Conservation (phyloP, 2,888 invertebrate genomes). For the Sepiola atlantica region DNA sequence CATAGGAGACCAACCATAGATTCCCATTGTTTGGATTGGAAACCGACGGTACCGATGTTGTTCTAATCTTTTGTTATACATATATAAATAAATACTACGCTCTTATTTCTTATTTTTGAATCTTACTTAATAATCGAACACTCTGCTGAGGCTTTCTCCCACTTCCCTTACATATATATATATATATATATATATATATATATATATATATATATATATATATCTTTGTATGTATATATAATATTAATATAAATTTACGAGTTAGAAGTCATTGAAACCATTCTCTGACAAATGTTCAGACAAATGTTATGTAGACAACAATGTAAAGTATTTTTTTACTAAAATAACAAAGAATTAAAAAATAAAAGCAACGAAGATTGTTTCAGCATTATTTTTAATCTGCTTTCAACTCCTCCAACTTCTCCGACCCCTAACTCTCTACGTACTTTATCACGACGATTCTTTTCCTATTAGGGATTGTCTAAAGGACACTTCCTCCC, state of each 20-base stretch:
- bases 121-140: too few species aligned
- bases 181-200: constrained; percentile 32
- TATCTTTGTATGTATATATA: neutral
- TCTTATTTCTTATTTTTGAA: too few species aligned
- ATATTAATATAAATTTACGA: too few species aligned
- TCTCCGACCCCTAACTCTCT: too few species aligned
- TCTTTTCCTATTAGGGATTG: constrained; percentile 21
- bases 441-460: neutral
- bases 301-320: neutral
- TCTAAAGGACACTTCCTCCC: neutral
- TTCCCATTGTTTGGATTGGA: too few species aligned
- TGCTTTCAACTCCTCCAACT: neutral
- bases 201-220: constrained; percentile 32
- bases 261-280: neutral
- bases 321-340: too few species aligned
- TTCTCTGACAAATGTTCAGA: neutral
- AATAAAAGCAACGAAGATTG: too few species aligned
- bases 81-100: too few species aligned
- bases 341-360: neutral
- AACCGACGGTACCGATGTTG: too few species aligned
- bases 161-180: neutral
- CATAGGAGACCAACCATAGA: too few species aligned
- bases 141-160: too few species aligned
- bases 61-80: too few species aligned
- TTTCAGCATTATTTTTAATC: neutral